These are phyloP conservation scores for Catharus fuscescens DNA, from an alignment of 2,113 vertebrate genomes.

Conservation along the genomic window DNA sequence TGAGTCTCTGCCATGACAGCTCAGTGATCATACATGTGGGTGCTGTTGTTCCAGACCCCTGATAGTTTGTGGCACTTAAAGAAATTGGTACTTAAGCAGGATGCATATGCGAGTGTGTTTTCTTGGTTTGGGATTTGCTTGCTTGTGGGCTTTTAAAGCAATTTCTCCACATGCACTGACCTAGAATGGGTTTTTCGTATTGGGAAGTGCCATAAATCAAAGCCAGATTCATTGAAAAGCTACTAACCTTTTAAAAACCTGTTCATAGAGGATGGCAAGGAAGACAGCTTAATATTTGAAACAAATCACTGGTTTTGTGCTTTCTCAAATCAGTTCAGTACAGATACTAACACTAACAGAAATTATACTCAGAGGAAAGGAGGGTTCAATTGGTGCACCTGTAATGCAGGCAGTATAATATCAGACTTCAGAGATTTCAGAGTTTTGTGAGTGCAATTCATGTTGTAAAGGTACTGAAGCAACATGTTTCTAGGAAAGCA, in stretches of 20 bases:
- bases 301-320: neutral
- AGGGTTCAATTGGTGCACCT: neutral
- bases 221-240: neutral
- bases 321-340: neutral
- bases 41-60: neutral
- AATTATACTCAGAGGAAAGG: neutral
- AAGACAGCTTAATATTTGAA: neutral
- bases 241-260: neutral
- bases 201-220: neutral
- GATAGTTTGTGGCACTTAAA: neutral
- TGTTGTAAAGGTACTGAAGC: neutral
- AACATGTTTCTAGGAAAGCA: neutral
- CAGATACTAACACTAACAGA: neutral
- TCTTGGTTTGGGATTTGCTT: neutral
- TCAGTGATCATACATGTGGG: accelerated
- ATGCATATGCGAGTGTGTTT: neutral
- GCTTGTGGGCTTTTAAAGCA: neutral
- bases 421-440: neutral
- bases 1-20: neutral
- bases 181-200: neutral
- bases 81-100: neutral
- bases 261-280: neutral
- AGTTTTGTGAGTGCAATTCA: neutral
- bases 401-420: neutral
- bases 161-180: neutral